These are phyloP conservation scores for Drosophila antonietae DNA, from an alignment of 2,888 invertebrate species.

Conservation along the genomic window DNA sequence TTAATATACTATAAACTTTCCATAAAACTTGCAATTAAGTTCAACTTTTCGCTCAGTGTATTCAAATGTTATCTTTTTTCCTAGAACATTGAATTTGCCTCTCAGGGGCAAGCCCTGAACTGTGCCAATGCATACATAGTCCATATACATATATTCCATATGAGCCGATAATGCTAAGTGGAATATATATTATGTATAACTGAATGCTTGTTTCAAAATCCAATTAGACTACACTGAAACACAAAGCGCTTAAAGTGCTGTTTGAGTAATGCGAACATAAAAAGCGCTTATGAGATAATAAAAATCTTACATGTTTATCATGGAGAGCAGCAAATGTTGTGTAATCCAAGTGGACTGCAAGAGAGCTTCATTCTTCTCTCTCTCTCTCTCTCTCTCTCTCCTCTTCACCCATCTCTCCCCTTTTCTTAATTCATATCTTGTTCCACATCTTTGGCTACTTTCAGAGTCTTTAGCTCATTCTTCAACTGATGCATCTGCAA, in stretches of 20 bases:
- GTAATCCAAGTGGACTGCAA: neutral
- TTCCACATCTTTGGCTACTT: neutral
- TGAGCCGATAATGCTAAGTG: constrained; percentile 1
- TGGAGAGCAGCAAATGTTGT: constrained; percentile 6
- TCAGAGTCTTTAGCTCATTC: neutral
- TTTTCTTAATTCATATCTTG: neutral
- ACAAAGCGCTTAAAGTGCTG: constrained; percentile 6
- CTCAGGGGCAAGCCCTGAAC: too few relatives aligned
- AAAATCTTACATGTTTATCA: constrained; percentile 10
- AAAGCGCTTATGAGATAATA: constrained; percentile 13
- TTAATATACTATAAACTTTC: neutral
- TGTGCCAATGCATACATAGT: too few relatives aligned
- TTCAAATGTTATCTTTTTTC: neutral
- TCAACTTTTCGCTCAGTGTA: constrained; percentile 3
- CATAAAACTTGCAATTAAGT: neutral
- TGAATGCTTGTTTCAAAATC: neutral
- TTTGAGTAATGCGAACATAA: constrained; percentile 17
- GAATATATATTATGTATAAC: neutral
- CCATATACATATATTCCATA: too few relatives aligned
- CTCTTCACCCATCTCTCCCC: neutral
- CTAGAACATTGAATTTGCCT: neutral
- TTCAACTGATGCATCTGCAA: constrained; percentile 6
- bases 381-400: neutral
- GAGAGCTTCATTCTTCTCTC: neutral
- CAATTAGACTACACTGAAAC: constrained; percentile 2